Evolutionary conservation across 2,888 invertebrate genomes (phyloP), one percentile per base, ranked within the genome.

Genomic region (Prostheceraeus crozeri): DNA sequence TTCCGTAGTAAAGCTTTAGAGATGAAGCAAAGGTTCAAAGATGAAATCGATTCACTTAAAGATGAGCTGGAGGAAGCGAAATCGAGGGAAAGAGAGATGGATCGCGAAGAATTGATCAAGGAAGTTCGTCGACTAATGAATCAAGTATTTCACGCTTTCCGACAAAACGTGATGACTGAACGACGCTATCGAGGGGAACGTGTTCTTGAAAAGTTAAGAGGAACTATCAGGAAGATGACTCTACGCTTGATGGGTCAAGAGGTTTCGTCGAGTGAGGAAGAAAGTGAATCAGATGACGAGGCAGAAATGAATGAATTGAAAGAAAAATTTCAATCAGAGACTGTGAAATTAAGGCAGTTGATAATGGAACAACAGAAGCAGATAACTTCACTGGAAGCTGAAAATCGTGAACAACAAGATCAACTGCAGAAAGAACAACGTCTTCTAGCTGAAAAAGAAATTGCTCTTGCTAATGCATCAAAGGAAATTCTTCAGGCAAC

Each of bases 91-190:
- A 48, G 11, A 6, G 14, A 4, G 4, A 4, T 4, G 6, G 28
- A 4, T 48, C 25, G 6, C 6, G 48, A 21, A 4, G 48, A 48
- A 25, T 4, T 48, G 23, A 6, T 30, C 4, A 4, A 4, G 3
- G 28, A 48, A 48, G 48, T 48, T 8, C 48, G 48, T n/a, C 10
- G 10, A 6, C 11, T 48, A 6, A 48, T 48, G 48, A 48, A 48
- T 19, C 6, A 3, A 25, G 48, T 48, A 6, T 48, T 28, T 14
- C 48, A 28, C 4, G 6, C 16, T 21, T 28, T 48, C 27, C 48
- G 48, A 3, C 25, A 48, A 48, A 48, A 48, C 11, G 28, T 48
- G 23, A 28, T 19, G 4, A 4, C 48, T 4, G 19, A 19, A n/a
- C 10, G 19, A 4, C 48, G 28, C 25, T 48, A 48, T 48, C 25